Base-by-base conservation (phyloP, 2,797 vertebrate genomes). In the Helarctos malayanus region DNA sequence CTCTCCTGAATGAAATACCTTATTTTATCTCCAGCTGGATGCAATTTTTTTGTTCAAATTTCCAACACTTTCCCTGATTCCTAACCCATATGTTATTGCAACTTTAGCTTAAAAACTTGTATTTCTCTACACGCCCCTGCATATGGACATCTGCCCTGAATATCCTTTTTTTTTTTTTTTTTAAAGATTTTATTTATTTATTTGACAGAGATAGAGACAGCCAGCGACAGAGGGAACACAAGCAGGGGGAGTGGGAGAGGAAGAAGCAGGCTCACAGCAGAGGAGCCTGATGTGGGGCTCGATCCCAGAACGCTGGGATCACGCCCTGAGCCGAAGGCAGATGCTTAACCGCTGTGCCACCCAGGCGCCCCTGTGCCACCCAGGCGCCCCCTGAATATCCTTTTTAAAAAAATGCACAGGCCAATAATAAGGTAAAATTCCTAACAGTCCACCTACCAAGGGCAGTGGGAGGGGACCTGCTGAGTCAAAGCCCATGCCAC, bases 71-170 rank as follows among this genome's bases (percentile, higher is more conserved):
- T 49, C 84, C 49, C 84, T 79, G 38, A 29, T 85, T 84, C 71
- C 87, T 89, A 78, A 83, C 71, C 95, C 76, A 45, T 45, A 75
- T 94, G 76, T 92, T 59, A 84, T 79, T 61, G 29, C 38, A 91
- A 45, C 52, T 73, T 89, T 86, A 90, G 76, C 88, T 86, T 73
- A 71, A 86, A 98, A 56, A 38, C 32, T 38, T 47, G 27, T 19
- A 49, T 68, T 63, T 57, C 18, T 73, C 61, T 65, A 19, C 11
- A 4, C 41, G 41, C 29, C 47, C 59, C 12, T 73, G 19, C 49
- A 25, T 59, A 35, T 13, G 21, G 65, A 49, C 54, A 89, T n/a
- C 38, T 4, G 45, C 13, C 15, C 13, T 4, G 19, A 65, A 32
- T 18, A 3, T 19, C 7, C 13, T 41, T 49, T 49, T 47, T 56